Evolutionary conservation across 2,797 vertebrate genomes (phyloP), one percentile per base, ranked within the genome.

Genomic region (Lagodon rhomboides): DNA sequence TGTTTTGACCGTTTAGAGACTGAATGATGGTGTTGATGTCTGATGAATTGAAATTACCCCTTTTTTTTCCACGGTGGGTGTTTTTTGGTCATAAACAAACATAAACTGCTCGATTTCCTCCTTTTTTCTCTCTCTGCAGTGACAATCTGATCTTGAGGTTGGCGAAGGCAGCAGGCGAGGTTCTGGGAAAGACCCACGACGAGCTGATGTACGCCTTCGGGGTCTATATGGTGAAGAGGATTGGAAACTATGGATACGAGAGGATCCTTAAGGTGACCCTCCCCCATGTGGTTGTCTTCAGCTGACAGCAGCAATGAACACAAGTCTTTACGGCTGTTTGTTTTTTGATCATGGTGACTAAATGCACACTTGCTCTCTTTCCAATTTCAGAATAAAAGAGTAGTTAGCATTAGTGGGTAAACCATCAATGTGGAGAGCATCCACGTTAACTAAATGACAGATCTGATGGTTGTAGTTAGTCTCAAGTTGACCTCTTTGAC

Each of bases 171-270:
- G 95, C 95, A 1, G 95, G 95, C 7, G 93, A 95, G 61, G 94
- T 96, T 43, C 85, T 96, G 85, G 93, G 95, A 25, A 96, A 96
- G 78, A 95, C 94, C 23, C 94, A 95, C 0, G 95, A 96, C 55
- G 95, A 96, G 87, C 91, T 95, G 67, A 95, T 96, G 95, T 95
- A 95, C 18, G 94, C 94, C 62, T 96, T 95, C 3, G 95, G 95
- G n/a, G 95, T 96, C 67, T 96, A 95, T 44, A 95, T 96, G 94
- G 95, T 96, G 30, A 95, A 96, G 83, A 91, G 93, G 79, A 96
- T 95, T 9, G 94, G 95, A 67, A 95, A 95, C 89, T 96, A 96
- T 3, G 93, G 95, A 64, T 96, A 95, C 3, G 95, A 96, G 73
- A 88, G 93, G 43, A 96, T 96, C 66, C 86, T 96, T 7, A 95